Evolutionary conservation across 2,113 vertebrate species (phyloP).

Genomic region (Mionectes macconnelli): DNA sequence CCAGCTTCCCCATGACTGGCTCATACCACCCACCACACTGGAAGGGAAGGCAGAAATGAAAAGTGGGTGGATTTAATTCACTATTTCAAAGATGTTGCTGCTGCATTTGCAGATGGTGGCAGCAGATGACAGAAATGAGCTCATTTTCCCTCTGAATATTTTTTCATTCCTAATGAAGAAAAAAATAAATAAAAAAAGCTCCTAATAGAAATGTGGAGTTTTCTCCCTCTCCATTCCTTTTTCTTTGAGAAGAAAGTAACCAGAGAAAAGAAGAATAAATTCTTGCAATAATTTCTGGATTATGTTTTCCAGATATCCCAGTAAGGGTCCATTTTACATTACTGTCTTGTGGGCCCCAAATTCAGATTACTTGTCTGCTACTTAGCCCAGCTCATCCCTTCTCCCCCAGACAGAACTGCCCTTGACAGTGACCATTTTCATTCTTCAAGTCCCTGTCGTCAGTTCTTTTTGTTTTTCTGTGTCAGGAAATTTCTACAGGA

Average conservation of each 20-base stretch:
- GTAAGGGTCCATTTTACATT: background rate
- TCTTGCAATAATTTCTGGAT: background rate
- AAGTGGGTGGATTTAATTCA: slow-evolving; percentile 8
- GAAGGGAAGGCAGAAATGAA: background rate
- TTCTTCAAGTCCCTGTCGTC: background rate
- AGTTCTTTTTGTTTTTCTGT: background rate
- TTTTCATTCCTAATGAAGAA: background rate
- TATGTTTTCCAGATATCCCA: background rate
- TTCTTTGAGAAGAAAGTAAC: background rate
- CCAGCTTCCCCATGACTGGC: background rate
- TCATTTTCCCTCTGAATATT: slow-evolving; percentile 5
- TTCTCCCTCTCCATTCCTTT: background rate
- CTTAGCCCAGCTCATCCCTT: background rate
- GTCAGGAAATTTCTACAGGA: background rate
- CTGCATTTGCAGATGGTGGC: slow-evolving; percentile 50
- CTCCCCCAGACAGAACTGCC: background rate
- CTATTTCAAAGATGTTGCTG: slow-evolving; percentile 19
- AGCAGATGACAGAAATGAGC: slow-evolving; percentile 46
- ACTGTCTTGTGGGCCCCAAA: background rate
- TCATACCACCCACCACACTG: background rate
- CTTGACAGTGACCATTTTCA: background rate
- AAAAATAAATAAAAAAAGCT: background rate
- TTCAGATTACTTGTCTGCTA: background rate
- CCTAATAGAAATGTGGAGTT: background rate
- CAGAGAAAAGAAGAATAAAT: background rate